phyloP scores from a whole-genome alignment of 1,140 invertebrate genomes.

The Leptopilina clavipes region DNA sequence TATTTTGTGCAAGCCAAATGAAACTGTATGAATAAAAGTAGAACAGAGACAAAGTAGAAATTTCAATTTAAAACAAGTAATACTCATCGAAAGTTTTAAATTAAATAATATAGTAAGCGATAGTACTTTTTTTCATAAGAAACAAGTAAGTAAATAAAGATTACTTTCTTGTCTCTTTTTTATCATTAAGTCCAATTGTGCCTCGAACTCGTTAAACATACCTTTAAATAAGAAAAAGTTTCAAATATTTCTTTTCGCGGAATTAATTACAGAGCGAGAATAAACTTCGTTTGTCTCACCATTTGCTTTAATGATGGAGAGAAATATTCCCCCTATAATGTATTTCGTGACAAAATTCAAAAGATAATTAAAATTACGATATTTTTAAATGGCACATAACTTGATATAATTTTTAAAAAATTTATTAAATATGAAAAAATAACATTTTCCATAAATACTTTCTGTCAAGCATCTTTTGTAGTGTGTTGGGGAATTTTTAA shows the following conservation, averaged over 20 bases:
- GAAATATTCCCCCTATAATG: no score
- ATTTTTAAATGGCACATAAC: no score
- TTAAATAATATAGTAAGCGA: slow-evolving; percentile 1
- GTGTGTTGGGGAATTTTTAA: no score
- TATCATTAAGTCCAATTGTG: neutral
- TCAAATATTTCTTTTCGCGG: neutral
- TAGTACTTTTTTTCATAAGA: slow-evolving; percentile 6
- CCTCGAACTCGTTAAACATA: slow-evolving; percentile 5
- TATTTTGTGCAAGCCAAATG: neutral
- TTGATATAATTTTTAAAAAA: no score
- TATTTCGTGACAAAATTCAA: no score
- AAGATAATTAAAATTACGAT: no score
- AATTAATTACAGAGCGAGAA: neutral
- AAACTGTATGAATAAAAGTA: neutral
- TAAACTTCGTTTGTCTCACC: neutral
- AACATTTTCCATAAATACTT: no score
- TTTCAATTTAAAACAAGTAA: slow-evolving; percentile 1
- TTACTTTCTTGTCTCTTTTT: slow-evolving; percentile 5
- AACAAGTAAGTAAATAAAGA: slow-evolving; percentile 3
- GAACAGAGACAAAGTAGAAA: neutral
- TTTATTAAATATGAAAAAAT: no score
- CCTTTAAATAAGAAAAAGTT: slow-evolving; percentile 4
- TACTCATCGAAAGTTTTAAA: slow-evolving; percentile 6
- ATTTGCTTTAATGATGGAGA: no score
- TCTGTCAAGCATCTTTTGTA: no score